These are phyloP conservation scores for Ptychadena robeensis DNA, from an alignment of 2,797 vertebrate genomes.

Conservation along the genomic window DNA sequence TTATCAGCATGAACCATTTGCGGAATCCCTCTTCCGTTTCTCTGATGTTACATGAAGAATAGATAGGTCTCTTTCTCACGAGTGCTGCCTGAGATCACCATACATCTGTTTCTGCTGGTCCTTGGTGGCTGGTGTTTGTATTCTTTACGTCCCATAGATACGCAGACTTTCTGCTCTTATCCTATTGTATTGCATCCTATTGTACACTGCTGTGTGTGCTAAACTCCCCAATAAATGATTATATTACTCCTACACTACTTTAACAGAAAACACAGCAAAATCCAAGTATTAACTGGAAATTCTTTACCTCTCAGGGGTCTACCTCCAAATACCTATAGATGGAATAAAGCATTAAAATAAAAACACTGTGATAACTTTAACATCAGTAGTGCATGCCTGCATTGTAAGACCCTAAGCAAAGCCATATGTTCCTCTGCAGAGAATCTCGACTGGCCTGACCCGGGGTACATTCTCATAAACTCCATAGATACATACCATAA, in stretches of 20 bases:
- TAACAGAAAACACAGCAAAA: conserved; percentile 23
- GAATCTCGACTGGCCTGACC: conserved; percentile 40
- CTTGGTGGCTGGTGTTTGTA: not conserved
- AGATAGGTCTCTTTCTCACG: not conserved
- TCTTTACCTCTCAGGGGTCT: conserved; percentile 35
- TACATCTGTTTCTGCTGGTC: not conserved
- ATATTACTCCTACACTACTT: conserved; percentile 22
- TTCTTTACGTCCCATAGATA: conserved; percentile 14
- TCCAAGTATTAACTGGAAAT: conserved; percentile 35
- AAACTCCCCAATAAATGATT: not conserved
- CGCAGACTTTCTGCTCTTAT: not conserved
- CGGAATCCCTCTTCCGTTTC: not conserved
- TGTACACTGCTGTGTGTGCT: not conserved
- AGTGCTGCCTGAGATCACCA: not conserved
- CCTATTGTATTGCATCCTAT: not conserved
- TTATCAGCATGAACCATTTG: not conserved
- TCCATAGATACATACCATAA: conserved; percentile 62
- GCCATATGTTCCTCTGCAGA: conserved; percentile 55
- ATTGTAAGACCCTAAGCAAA: conserved; percentile 43
- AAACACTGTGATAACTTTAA: conserved; percentile 41
- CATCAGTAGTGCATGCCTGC: conserved; percentile 28
- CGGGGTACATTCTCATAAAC: conserved; percentile 51
- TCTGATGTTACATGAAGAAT: not conserved
- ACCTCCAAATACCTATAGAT: conserved; percentile 39
- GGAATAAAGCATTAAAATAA: conserved; percentile 37